Evolutionary conservation across 2,797 vertebrate genomes (phyloP), one percentile per base, ranked within the genome.

Genomic region (Aplochiton taeniatus): DNA sequence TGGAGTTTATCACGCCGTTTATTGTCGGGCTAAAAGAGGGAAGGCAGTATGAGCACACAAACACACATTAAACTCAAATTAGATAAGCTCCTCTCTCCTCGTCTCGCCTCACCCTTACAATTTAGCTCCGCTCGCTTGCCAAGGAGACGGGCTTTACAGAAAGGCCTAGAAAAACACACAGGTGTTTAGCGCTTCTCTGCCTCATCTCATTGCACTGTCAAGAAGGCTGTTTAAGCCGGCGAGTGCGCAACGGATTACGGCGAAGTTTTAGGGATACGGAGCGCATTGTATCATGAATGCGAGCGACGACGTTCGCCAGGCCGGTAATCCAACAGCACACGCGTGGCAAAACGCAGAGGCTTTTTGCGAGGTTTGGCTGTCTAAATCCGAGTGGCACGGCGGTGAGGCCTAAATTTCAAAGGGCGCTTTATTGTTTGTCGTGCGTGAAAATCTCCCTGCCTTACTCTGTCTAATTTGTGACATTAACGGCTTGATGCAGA

Each of bases 381-480:
- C 11, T 47, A 14, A 60, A 12, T 18, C 58, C 8, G 19, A 41
- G 31, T 31, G n/a, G 54, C 54, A 42, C 13, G 11, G 20, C 14
- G 48, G n/a, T 47, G 9, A 43, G 14, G 55, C 31, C 6, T 14
- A n/a, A n/a, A 42, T 57, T 57, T 57, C 31, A 31, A 31, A 43
- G 14, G 9, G 44, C 9, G n/a, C n/a, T 58, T 60, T 60, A 47
- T 18, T 14, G 41, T 48, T 52, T 47, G 14, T 74, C 60, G 73
- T 60, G 49, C 71, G 69, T 80, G 0, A 17, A 65, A 68, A 76
- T 73, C 69, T 78, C 75, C 75, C 71, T 49, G 70, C 61, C 83
- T 83, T 72, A 73, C 70, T 76, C 60, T 83, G 72, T 86, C 75
- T 77, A 77, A 81, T 85, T 87, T 82, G 69, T 90, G 88, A 87